Percentiles rank a stretch among this genome's conserved stretches.
phyloP scores from a whole-genome alignment of 2,797 vertebrate genomes.

The Enteromius trimaculatus region DNA sequence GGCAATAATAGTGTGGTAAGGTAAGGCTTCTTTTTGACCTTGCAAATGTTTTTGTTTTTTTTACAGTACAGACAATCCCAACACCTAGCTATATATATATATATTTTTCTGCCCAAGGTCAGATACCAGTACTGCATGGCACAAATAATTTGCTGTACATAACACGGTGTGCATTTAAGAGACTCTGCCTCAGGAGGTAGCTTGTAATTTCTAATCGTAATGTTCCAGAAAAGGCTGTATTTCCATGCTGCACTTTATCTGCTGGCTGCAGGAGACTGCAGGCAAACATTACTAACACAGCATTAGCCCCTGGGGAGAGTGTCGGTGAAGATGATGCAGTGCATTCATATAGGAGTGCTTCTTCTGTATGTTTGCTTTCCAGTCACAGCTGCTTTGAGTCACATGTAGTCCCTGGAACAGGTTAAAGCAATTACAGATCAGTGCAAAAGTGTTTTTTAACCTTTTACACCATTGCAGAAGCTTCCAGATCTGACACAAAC shows the following conservation, averaged over 20 bases:
- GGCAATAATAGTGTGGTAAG: background rate
- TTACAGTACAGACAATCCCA: background rate
- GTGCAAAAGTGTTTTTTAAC: background rate
- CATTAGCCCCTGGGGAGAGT: conserved; percentile 25
- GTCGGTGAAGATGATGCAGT: conserved; percentile 2
- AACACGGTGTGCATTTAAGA: conserved; percentile 17
- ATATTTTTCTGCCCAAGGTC: conserved; percentile 22
- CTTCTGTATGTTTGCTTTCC: background rate
- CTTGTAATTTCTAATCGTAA: conserved; percentile 36
- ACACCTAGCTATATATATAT: background rate
- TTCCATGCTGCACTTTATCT: conserved; percentile 32
- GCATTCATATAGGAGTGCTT: conserved; percentile 1
- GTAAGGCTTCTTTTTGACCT: conserved; percentile 21
- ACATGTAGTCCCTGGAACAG: background rate
- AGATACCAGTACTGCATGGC: conserved; percentile 10
- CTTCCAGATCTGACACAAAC: background rate
- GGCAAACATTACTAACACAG: conserved; percentile 26
- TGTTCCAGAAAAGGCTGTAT: conserved; percentile 27
- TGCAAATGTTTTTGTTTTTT: background rate
- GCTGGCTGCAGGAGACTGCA: conserved; percentile 25
- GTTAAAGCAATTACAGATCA: conserved; percentile 7
- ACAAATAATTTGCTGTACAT: conserved; percentile 32
- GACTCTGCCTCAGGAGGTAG: conserved; percentile 7
- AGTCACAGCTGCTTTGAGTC: background rate
- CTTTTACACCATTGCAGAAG: background rate